Evolutionary conservation across 2,797 vertebrate species (phyloP).

Genomic region (Tangara arthus): DNA sequence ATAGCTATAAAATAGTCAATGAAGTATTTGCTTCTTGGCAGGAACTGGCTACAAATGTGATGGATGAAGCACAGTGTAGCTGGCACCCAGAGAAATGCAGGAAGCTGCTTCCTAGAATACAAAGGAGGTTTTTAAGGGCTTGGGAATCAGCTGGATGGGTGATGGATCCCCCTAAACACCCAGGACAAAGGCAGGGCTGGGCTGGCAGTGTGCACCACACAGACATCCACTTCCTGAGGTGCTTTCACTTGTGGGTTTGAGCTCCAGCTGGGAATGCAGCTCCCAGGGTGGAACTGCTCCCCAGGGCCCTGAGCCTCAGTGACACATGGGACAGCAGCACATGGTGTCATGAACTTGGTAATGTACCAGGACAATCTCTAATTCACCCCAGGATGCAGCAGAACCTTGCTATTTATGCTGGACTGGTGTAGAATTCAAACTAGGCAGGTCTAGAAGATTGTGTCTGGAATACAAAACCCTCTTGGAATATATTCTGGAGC

Average conservation of each 20-base stretch:
- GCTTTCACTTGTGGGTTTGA: rapidly evolving
- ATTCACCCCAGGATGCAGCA: neutral
- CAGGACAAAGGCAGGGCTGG: neutral
- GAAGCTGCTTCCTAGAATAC: slow-evolving; percentile 31
- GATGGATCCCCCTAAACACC: neutral
- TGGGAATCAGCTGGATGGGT: neutral
- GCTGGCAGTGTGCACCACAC: rapidly evolving
- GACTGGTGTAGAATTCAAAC: neutral
- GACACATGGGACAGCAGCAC: neutral
- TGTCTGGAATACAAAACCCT: neutral
- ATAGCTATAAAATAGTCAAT: slow-evolving; percentile 30
- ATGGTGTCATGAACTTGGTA: neutral
- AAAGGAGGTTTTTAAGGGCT: neutral
- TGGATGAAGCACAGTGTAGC: neutral
- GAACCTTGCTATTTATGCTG: neutral
- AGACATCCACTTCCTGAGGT: rapidly evolving
- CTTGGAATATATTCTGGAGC: neutral
- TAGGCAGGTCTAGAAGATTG: neutral
- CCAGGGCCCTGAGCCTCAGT: neutral
- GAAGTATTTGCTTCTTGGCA: slow-evolving; percentile 48
- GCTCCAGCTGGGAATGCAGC: neutral
- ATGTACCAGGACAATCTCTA: neutral
- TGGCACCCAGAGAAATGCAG: neutral
- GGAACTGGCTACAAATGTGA: neutral
- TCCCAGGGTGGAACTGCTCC: neutral